Evolutionary conservation across 2,888 invertebrate genomes (phyloP), one percentile per base, ranked within the genome.

Genomic region (Aleiodes alternator): DNA sequence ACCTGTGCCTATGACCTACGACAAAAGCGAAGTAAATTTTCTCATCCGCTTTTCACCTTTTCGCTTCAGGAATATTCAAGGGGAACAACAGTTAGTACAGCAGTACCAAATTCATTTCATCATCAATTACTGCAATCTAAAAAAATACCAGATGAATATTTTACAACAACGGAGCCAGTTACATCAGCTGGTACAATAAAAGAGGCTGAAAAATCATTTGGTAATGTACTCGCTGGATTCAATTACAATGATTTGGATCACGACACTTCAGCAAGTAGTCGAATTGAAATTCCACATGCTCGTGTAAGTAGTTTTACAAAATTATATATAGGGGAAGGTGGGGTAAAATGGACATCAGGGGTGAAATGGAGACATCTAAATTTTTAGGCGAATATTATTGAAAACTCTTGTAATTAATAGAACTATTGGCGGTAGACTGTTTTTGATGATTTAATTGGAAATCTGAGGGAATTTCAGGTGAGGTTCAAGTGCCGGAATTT

Each of bases 111-210:
- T 77, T 83, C 84, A 16, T 82, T 85, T 16, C 86, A 84, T 43
- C 87, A 86, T 14, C 83, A 89, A 78, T 91, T 94, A 69, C 92
- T 91, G 0, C 91, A 92, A 3, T 92, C 95, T 1, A 96, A 96
- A 87, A 93, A 94, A 87, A 96, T 96, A 80, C 96, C 96, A 2
- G 92, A 93, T 3, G 94, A 95, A 82, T 96, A 94, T 88, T 91
- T 96, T 57, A 94, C 94, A 0, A 94, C 94, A 4, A 83, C 84
- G 6, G 83, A 86, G 59, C 80, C 83, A 12, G 76, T 76, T 9
- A 66, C 79, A 5, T 34, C 69, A 29, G 78, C 77, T 9, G 74
- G 56, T 38, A 69, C 76, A 12, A 76, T 61, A 31, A 56, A 72
- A 23, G 71, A 77, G 31, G 57, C 57, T 64, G 59, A 69, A 70